Evolutionary conservation across 2,113 vertebrate genomes (phyloP).

Genomic region (Paracanthobrama guichenoti): DNA sequence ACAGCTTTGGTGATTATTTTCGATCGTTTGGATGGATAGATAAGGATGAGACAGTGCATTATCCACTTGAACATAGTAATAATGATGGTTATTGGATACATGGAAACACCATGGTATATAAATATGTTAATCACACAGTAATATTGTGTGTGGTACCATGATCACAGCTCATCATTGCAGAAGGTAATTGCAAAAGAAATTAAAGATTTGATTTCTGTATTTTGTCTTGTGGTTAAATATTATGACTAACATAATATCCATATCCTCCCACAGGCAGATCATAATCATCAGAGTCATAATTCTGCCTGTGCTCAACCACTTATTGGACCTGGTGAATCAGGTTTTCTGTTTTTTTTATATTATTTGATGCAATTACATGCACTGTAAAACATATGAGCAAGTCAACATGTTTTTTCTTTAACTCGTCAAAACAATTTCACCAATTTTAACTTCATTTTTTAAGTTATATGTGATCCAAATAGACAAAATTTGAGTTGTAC

Average conservation of each 20-base stretch:
- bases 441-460: too few relatives aligned
- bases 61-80: slow-evolving; percentile 1
- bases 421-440: too few relatives aligned
- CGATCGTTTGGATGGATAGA: slow-evolving; percentile 24
- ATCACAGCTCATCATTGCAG: not conserved
- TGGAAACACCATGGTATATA: too few relatives aligned
- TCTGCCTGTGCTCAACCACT: slow-evolving; percentile 43
- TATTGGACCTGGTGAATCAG: slow-evolving; percentile 40
- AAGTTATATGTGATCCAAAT: too few relatives aligned
- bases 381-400: too few relatives aligned
- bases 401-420: too few relatives aligned
- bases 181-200: not conserved
- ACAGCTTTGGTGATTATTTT: slow-evolving; percentile 28
- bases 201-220: not conserved
- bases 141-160: too few relatives aligned
- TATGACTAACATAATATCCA: not conserved
- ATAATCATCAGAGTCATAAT: slow-evolving; percentile 30
- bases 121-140: too few relatives aligned
- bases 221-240: slow-evolving; percentile 15
- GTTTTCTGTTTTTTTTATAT: slow-evolving; percentile 6
- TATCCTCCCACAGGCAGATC: slow-evolving; percentile 23
- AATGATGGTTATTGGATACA: not conserved
- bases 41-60: slow-evolving; percentile 30
- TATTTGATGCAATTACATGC: not conserved
- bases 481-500: too few relatives aligned